phyloP scores from a whole-genome alignment of 2,797 vertebrate genomes.

The Avahi laniger region DNA sequence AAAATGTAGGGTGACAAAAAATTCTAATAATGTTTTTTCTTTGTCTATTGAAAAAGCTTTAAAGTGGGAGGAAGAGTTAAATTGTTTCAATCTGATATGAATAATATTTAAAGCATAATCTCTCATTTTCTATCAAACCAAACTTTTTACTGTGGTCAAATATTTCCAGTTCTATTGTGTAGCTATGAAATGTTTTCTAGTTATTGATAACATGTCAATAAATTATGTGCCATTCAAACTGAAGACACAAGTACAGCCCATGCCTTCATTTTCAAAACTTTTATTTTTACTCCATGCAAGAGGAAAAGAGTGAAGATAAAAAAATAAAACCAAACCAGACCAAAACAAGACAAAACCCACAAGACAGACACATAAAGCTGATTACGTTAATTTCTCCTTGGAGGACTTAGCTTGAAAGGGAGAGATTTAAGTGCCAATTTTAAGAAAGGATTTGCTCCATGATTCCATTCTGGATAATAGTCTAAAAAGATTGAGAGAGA shows the following conservation, averaged over 20 bases:
- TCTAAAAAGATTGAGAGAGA: neutral
- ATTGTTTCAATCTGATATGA: too few species aligned
- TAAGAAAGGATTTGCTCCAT: neutral
- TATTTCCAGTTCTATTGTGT: too few species aligned
- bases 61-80: too few species aligned
- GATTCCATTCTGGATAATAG: neutral
- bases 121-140: too few species aligned
- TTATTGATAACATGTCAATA: too few species aligned
- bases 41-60: too few species aligned
- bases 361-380: neutral
- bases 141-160: too few species aligned
- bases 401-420: neutral
- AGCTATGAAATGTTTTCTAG: too few species aligned
- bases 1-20: too few species aligned
- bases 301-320: neutral
- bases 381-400: neutral
- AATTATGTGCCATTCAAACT: neutral
- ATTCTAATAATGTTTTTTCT: too few species aligned
- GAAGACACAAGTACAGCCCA: neutral
- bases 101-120: too few species aligned
- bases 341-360: neutral
- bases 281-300: neutral
- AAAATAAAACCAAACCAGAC: neutral
- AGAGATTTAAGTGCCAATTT: conserved; percentile 1
- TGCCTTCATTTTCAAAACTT: neutral